These are phyloP conservation scores for Nothoprocta pentlandii DNA, from an alignment of 2,113 vertebrate genomes.

Conservation along the genomic window DNA sequence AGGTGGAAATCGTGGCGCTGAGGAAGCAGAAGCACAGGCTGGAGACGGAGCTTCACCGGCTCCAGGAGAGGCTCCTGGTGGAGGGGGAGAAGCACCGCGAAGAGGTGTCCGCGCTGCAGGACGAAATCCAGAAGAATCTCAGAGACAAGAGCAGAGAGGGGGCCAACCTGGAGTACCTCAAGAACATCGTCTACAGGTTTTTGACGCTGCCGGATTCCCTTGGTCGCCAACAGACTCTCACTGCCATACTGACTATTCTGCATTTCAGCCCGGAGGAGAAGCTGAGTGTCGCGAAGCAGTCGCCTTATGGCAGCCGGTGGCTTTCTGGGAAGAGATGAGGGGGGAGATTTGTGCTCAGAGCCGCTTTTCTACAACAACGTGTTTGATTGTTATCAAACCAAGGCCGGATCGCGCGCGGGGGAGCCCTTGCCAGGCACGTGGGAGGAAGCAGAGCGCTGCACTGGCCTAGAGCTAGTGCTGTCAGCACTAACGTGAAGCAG, in stretches of 20 bases:
- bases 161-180: constrained; percentile 96
- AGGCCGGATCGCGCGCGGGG: rapidly evolving
- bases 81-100: constrained; percentile 83
- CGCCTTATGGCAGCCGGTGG: constrained; percentile 88
- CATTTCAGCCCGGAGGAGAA: constrained; percentile 96
- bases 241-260: constrained; percentile 91
- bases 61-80: constrained; percentile 81
- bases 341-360: rapidly evolving
- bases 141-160: constrained; percentile 90
- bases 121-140: constrained; percentile 80
- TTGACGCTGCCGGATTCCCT: constrained; percentile 87
- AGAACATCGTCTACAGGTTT: constrained; percentile 92
- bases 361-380: rapidly evolving
- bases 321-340: constrained; percentile 80
- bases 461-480: rapidly evolving
- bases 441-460: neutral
- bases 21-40: constrained; percentile 86
- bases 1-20: constrained; percentile 83
- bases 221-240: constrained; percentile 92
- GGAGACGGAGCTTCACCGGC: constrained; percentile 84
- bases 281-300: constrained; percentile 79
- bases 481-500: rapidly evolving
- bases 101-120: constrained; percentile 74
- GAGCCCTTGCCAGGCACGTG: rapidly evolving
- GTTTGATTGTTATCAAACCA: rapidly evolving